Evolutionary conservation across 2,113 vertebrate species (phyloP).

Genomic region (Heterotis niloticus): DNA sequence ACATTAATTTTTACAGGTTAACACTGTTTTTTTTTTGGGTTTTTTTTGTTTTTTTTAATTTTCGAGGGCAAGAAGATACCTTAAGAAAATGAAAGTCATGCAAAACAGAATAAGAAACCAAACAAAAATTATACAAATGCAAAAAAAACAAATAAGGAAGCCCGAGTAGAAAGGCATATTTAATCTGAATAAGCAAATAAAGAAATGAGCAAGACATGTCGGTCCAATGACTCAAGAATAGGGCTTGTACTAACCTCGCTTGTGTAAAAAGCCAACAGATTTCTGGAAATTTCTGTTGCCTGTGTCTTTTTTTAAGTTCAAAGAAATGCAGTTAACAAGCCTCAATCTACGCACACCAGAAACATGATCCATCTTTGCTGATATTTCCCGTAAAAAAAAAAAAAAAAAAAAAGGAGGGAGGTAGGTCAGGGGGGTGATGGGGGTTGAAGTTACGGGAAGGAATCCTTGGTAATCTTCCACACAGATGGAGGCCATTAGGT

Average conservation of each 20-base stretch:
- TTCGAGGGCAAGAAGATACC: slow-evolving; percentile 32
- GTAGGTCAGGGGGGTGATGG: too few species aligned
- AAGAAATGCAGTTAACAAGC: slow-evolving; percentile 14
- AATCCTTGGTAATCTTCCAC: slow-evolving; percentile 59
- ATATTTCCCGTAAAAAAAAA: slow-evolving; percentile 51
- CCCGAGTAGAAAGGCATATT: slow-evolving; percentile 27
- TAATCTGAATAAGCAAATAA: slow-evolving; percentile 67
- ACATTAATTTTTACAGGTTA: not conserved
- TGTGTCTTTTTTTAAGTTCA: slow-evolving; percentile 18
- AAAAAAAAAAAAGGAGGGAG: slow-evolving; percentile 32
- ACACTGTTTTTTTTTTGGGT: not conserved
- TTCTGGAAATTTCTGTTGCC: not conserved
- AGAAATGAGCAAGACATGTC: slow-evolving; percentile 37
- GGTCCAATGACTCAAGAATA: slow-evolving; percentile 16
- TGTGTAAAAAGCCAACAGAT: not conserved
- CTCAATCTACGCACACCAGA: not conserved
- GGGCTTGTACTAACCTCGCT: slow-evolving; percentile 24
- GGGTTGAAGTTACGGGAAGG: slow-evolving; percentile 66
- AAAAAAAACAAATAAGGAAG: slow-evolving; percentile 42
- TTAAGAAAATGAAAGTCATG: slow-evolving; percentile 48
- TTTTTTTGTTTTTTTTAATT: not conserved
- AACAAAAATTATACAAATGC: slow-evolving; percentile 47
- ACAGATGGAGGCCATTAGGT: slow-evolving; percentile 76
- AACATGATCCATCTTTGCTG: slow-evolving; percentile 39
- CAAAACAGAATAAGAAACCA: slow-evolving; percentile 33